Evolutionary conservation across 1,140 invertebrate genomes (phyloP).

Genomic region (Amphibalanus amphitrite): DNA sequence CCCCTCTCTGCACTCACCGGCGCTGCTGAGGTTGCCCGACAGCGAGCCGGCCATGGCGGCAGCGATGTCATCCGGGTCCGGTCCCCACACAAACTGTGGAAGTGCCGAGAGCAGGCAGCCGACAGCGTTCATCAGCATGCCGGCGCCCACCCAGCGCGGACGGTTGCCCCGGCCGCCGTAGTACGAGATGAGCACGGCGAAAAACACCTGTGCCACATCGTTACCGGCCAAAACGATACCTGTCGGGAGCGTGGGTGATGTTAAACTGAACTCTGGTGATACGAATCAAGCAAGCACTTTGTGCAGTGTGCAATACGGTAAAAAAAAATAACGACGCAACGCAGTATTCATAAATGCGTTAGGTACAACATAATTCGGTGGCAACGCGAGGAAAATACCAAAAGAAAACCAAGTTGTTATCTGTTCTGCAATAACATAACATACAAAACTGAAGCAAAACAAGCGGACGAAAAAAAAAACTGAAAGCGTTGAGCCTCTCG

Average conservation of each 20-base stretch:
- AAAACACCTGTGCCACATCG: slow-evolving; percentile 47
- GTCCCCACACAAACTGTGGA: slow-evolving; percentile 48
- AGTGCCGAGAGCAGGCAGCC: slow-evolving; percentile 43
- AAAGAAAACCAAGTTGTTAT: too few relatives aligned
- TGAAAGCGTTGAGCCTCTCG: too few relatives aligned
- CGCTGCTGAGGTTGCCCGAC: neutral
- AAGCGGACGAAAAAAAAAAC: too few relatives aligned
- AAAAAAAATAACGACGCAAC: too few relatives aligned
- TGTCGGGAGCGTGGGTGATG: slow-evolving; percentile 21
- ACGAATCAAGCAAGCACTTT: too few relatives aligned
- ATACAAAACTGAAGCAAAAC: too few relatives aligned
- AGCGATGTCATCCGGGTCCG: slow-evolving; percentile 32
- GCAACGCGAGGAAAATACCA: too few relatives aligned
- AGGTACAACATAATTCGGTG: too few relatives aligned
- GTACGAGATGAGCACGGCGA: slow-evolving; percentile 38
- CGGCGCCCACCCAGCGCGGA: slow-evolving; percentile 38
- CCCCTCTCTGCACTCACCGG: neutral
- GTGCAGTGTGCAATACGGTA: too few relatives aligned
- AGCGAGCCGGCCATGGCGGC: neutral
- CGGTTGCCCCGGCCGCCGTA: slow-evolving; percentile 39
- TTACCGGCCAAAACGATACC: slow-evolving; percentile 49
- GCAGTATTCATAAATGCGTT: too few relatives aligned
- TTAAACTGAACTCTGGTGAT: slow-evolving; percentile 5
- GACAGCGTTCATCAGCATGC: slow-evolving; percentile 22
- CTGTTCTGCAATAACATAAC: too few relatives aligned